Evolutionary conservation across 2,888 invertebrate species (phyloP).

Genomic region (Spilosoma lubricipeda): DNA sequence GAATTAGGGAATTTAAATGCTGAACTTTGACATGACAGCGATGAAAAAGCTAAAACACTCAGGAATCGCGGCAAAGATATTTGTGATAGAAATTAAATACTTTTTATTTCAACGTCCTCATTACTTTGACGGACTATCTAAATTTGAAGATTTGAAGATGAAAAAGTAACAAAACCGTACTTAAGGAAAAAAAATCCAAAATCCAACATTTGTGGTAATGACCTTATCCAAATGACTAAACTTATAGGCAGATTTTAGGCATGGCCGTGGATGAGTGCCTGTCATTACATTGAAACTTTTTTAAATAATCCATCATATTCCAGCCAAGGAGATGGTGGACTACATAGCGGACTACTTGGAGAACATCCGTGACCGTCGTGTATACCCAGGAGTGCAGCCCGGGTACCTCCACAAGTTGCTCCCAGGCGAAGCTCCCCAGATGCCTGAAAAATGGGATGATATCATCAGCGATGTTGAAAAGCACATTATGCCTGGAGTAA

Average conservation of each 20-base stretch:
- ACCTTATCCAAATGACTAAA: too few species aligned
- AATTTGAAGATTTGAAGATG: too few species aligned
- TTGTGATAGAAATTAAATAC: too few species aligned
- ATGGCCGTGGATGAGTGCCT: neutral
- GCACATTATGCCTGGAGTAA: constrained; percentile 98
- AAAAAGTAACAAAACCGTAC: too few species aligned
- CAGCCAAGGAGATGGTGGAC: constrained; percentile 99
- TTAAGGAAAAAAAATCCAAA: too few species aligned
- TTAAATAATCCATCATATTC: neutral
- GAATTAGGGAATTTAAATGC: too few species aligned
- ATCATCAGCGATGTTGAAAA: constrained; percentile 97
- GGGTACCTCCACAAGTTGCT: constrained; percentile 96
- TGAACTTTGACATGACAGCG: too few species aligned
- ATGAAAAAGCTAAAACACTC: too few species aligned
- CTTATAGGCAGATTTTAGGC: too few species aligned
- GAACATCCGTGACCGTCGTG: constrained; percentile 94
- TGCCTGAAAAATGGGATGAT: constrained; percentile 95
- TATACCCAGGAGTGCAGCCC: constrained; percentile 97
- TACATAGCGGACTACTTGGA: constrained; percentile 99
- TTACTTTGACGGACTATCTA: too few species aligned
- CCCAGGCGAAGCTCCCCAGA: constrained; percentile 94
- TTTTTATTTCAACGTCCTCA: neutral
- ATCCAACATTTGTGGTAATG: too few species aligned
- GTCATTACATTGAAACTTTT: neutral
- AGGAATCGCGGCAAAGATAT: too few species aligned